Evolutionary conservation across 2,797 vertebrate genomes (phyloP).

Genomic region (Bryconaethiops microstoma): DNA sequence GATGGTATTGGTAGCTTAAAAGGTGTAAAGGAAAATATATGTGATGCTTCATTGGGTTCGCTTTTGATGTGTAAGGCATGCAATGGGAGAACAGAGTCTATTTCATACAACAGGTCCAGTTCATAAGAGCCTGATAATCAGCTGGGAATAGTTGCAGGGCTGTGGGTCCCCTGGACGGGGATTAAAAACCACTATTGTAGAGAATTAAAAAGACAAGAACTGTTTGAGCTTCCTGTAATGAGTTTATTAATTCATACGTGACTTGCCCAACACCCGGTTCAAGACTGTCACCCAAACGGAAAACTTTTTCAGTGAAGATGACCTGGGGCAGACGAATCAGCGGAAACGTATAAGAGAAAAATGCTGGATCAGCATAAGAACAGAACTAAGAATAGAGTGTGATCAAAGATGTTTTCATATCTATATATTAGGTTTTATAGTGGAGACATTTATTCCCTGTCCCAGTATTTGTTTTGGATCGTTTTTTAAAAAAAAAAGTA

Average conservation of each 20-base stretch:
- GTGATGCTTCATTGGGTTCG: neutral
- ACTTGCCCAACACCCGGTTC: conserved; percentile 34
- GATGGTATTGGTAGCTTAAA: neutral
- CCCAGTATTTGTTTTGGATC: neutral
- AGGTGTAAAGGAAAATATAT: neutral
- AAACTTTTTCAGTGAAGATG: conserved; percentile 38
- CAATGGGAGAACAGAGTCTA: neutral
- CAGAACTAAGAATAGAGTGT: conserved; percentile 11
- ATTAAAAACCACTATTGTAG: neutral
- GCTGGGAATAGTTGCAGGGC: too few species aligned
- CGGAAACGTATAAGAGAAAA: conserved; percentile 39
- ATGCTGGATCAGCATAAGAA: conserved; percentile 47
- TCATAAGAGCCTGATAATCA: too few species aligned
- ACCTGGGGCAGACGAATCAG: conserved; percentile 22
- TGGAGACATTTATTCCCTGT: neutral
- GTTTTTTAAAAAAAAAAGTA: neutral
- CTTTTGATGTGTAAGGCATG: neutral
- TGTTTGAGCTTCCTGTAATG: conserved; percentile 45
- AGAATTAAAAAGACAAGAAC: neutral
- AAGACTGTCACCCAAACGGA: conserved; percentile 17
- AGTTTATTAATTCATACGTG: conserved; percentile 41
- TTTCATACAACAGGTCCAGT: neutral
- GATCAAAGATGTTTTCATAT: neutral
- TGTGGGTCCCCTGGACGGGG: too few species aligned
- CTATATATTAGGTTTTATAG: neutral